Evolutionary conservation across 2,113 vertebrate species (phyloP).

Genomic region (Lonchura striata): DNA sequence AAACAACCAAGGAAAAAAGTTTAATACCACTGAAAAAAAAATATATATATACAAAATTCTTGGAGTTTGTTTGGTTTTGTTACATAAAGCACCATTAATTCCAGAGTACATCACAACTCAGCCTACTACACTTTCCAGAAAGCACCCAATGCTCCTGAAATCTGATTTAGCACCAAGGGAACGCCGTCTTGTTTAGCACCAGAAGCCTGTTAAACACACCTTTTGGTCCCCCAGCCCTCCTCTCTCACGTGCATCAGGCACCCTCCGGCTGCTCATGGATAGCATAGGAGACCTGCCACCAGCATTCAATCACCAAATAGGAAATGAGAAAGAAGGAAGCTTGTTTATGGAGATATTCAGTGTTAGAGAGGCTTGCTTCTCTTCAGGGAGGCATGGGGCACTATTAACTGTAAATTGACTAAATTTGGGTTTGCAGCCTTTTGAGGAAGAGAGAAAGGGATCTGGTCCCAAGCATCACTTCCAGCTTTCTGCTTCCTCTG

Average conservation of each 20-base stretch:
- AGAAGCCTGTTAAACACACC: background rate
- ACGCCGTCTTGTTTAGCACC: constrained; percentile 60
- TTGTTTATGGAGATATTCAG: constrained; percentile 2
- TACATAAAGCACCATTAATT: constrained; percentile 66
- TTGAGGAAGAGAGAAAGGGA: background rate
- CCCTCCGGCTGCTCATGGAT: background rate
- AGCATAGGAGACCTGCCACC: background rate
- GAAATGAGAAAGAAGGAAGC: background rate
- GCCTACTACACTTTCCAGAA: constrained; percentile 8
- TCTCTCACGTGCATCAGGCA: background rate
- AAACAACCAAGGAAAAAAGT: constrained; percentile 59
- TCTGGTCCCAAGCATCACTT: background rate
- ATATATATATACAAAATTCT: constrained; percentile 35
- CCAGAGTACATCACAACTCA: constrained; percentile 46
- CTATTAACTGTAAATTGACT: background rate
- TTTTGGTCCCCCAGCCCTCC: background rate
- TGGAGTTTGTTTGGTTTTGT: constrained; percentile 19
- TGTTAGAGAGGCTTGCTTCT: constrained; percentile 8
- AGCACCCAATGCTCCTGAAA: constrained; percentile 47
- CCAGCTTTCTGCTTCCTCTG: background rate
- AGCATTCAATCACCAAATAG: background rate
- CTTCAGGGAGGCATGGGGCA: background rate
- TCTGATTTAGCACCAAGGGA: constrained; percentile 59
- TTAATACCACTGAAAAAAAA: constrained; percentile 59
- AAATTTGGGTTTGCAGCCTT: constrained; percentile 1